Percentiles rank a stretch among this genome's conserved stretches.
Evolutionary conservation across 2,113 vertebrate species (phyloP).

Genomic region (Grus americana): DNA sequence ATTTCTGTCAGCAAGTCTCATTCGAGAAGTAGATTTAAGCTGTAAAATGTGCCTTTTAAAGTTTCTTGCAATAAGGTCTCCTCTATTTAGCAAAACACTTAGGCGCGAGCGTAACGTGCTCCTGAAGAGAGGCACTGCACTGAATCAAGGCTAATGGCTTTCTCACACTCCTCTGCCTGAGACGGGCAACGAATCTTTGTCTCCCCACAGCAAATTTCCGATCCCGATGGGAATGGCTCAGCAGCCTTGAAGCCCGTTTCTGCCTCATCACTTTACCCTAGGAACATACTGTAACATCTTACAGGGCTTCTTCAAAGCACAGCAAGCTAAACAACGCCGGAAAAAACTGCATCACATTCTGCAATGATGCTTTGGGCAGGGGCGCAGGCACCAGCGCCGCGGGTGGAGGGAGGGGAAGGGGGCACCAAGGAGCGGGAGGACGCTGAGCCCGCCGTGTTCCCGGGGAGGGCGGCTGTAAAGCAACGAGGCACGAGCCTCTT

Average conservation of each 20-base stretch:
- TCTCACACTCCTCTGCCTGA: not conserved
- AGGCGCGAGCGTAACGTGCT: not conserved
- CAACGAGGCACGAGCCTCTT: not conserved
- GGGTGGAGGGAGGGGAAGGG: not conserved
- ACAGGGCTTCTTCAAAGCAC: not conserved
- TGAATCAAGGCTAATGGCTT: not conserved
- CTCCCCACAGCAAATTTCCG: not conserved
- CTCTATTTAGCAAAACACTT: slow-evolving; percentile 17
- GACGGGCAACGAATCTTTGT: not conserved
- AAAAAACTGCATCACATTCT: fast-evolving
- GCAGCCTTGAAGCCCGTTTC: not conserved
- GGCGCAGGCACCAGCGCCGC: fast-evolving
- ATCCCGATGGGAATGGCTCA: not conserved
- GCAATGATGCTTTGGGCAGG: not conserved
- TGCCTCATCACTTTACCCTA: not conserved
- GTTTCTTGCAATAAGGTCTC: not conserved
- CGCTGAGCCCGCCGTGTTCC: not conserved
- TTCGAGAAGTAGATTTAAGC: not conserved
- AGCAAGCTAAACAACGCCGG: not conserved
- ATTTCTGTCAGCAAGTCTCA: slow-evolving; percentile 10
- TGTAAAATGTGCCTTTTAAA: slow-evolving; percentile 21
- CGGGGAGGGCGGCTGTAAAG: not conserved
- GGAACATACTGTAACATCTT: not conserved
- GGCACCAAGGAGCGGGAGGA: not conserved
- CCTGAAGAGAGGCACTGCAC: not conserved